Evolutionary conservation across 2,888 invertebrate species (phyloP).

Genomic region (Himalopsyche japonica): DNA sequence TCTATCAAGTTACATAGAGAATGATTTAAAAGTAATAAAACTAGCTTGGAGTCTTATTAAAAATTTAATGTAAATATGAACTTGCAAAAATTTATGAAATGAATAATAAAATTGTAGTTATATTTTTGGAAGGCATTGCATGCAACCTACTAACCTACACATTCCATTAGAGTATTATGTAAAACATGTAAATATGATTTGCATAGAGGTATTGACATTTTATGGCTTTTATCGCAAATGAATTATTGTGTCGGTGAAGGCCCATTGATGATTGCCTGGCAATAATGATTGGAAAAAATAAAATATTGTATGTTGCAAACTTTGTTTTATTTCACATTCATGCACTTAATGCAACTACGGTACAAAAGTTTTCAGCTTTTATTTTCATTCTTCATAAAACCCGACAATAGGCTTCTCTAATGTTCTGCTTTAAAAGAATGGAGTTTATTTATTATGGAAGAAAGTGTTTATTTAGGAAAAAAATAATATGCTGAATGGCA

Average conservation of each 20-base stretch:
- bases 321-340: neutral
- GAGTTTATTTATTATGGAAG: too few species aligned
- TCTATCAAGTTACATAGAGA: neutral
- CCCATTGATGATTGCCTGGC: constrained; percentile 33
- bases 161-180: constrained; percentile 17
- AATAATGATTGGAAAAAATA: constrained; percentile 28
- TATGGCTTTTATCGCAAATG: constrained; percentile 15
- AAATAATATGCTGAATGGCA: too few species aligned
- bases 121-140: constrained; percentile 8
- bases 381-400: neutral
- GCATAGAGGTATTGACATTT: constrained; percentile 10
- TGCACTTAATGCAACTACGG: neutral
- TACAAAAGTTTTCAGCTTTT: neutral
- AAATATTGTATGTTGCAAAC: constrained; percentile 24
- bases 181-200: constrained; percentile 1
- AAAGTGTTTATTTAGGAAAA: too few species aligned
- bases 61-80: neutral
- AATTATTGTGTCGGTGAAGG: constrained; percentile 10
- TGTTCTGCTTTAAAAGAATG: too few species aligned
- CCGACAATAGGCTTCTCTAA: too few species aligned
- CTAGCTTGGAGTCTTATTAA: neutral
- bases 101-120: neutral
- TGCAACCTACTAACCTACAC: constrained; percentile 6
- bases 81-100: neutral
- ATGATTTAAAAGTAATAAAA: neutral